Evolutionary conservation across 2,797 vertebrate genomes (phyloP).

Genomic region (Naso thynnoides): DNA sequence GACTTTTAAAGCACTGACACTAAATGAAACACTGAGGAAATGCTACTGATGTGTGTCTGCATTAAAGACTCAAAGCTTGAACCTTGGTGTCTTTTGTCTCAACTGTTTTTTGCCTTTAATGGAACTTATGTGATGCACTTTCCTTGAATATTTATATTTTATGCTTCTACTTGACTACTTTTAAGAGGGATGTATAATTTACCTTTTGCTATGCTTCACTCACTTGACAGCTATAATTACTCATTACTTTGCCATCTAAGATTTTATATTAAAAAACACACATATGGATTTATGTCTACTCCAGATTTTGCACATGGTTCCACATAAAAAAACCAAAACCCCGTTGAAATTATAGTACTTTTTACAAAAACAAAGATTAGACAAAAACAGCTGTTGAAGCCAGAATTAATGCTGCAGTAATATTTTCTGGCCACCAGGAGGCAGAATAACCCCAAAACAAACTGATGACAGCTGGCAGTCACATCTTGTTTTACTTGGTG

Average conservation of each 20-base stretch:
- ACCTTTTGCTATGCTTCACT: neutral
- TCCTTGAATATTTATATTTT: neutral
- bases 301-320: neutral
- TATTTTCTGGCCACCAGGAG: slow-evolving; percentile 4
- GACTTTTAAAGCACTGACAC: slow-evolving; percentile 3
- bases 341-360: no score
- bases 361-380: no score
- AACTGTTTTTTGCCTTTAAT: neutral
- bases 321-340: no score
- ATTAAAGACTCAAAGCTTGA: slow-evolving; percentile 26
- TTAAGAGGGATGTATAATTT: neutral
- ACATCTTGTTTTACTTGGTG: no score
- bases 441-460: neutral
- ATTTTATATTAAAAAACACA: neutral
- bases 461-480: no score
- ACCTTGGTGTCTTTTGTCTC: neutral
- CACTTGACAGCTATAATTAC: neutral
- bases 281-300: neutral
- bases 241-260: neutral
- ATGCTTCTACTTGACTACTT: neutral
- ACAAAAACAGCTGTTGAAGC: no score
- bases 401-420: neutral
- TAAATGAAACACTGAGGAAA: neutral
- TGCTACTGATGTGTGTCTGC: slow-evolving; percentile 24
- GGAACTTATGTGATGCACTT: neutral